A percentile compares a stretch with the other conserved stretches of the same genome.
Evolutionary conservation across 2,113 vertebrate genomes (phyloP).

Genomic region (Neopipo cinnamomea): DNA sequence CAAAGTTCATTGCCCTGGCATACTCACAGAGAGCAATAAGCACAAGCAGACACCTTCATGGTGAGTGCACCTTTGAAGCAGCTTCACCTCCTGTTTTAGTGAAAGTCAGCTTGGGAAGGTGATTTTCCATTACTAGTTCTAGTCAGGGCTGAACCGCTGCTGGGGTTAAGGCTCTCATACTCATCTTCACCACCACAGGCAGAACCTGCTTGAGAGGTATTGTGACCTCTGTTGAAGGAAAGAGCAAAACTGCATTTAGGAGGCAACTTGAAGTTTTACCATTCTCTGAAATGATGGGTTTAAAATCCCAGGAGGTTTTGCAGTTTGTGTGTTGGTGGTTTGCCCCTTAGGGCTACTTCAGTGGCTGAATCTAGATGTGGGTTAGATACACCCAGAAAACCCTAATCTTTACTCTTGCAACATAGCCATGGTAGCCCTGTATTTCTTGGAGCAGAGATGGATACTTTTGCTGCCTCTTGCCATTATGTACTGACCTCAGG

Average conservation of each 20-base stretch:
- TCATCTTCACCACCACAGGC: background rate
- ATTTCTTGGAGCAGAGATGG: background rate
- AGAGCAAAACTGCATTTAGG: background rate
- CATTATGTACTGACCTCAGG: background rate
- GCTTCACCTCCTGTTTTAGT: background rate
- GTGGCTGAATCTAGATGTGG: background rate
- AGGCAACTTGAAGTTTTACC: background rate
- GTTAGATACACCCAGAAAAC: background rate
- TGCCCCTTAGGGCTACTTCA: background rate
- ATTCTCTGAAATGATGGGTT: background rate
- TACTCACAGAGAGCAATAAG: background rate
- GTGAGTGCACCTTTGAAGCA: background rate
- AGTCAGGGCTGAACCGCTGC: rapidly evolving
- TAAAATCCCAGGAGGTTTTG: background rate
- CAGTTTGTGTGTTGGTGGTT: background rate
- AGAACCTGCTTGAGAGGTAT: background rate
- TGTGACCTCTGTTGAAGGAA: background rate
- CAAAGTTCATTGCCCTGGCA: background rate
- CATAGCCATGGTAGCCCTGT: background rate
- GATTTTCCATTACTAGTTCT: background rate
- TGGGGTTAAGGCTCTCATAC: background rate
- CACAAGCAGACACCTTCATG: background rate
- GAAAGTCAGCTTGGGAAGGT: background rate
- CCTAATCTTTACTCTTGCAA: background rate
- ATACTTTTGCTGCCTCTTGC: background rate